A percentile compares a stretch with the other conserved stretches of the same genome.
These are phyloP conservation scores for Lutraria lutraria DNA, from an alignment of 2,888 invertebrate species.

Conservation along the genomic window DNA sequence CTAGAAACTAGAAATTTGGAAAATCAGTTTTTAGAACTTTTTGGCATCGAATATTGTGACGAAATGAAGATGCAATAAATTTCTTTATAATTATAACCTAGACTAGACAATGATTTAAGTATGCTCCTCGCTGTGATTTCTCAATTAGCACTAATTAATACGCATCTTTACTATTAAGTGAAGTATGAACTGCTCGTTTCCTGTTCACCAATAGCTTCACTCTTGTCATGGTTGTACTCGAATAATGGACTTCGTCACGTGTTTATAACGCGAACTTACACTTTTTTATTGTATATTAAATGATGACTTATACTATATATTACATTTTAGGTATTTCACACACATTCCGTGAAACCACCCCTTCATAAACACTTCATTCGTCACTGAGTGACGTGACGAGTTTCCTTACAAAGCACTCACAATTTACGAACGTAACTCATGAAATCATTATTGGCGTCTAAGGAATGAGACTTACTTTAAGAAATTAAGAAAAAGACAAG, in stretches of 20 bases:
- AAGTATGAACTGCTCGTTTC: no score
- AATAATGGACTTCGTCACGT: neutral
- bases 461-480: conserved; percentile 8
- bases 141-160: neutral
- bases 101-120: neutral
- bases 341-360: neutral
- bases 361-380: neutral
- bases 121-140: neutral
- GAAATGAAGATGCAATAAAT: neutral
- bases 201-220: no score
- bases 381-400: neutral
- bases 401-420: neutral
- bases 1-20: neutral
- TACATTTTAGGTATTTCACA: neutral
- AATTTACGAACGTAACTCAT: conserved; percentile 15
- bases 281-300: conserved; percentile 14
- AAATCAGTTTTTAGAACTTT: neutral
- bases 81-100: neutral
- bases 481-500: conserved; percentile 20
- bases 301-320: neutral
- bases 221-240: neutral
- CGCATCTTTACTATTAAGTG: no score
- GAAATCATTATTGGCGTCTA: neutral
- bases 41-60: neutral
- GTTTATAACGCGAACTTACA: neutral